These are phyloP conservation scores for Oophaga pumilio DNA, from an alignment of 2,113 vertebrate genomes.

Conservation along the genomic window DNA sequence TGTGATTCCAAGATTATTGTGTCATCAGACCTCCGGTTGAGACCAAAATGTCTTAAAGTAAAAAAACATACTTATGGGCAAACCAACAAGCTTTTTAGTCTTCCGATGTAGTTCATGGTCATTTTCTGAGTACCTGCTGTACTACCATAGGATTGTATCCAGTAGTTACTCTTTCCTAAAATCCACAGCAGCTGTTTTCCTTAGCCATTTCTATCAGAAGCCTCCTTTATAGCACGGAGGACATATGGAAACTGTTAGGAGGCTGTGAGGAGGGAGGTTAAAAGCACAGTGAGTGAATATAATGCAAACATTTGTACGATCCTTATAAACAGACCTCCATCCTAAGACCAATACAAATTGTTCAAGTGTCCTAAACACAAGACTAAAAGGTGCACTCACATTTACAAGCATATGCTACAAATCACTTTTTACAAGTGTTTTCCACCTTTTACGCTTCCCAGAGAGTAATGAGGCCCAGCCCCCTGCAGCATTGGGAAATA, in stretches of 20 bases:
- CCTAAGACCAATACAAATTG: slow-evolving; percentile 52
- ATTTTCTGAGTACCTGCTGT: neutral
- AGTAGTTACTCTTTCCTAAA: neutral
- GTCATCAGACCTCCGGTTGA: neutral
- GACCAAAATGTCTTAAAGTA: neutral
- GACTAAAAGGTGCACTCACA: slow-evolving; percentile 48
- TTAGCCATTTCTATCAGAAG: neutral
- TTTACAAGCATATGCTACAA: slow-evolving; percentile 55
- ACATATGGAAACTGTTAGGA: slow-evolving; percentile 52
- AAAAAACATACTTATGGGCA: neutral
- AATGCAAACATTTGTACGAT: slow-evolving; percentile 57
- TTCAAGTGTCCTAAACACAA: slow-evolving; percentile 47
- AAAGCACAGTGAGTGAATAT: slow-evolving; percentile 51
- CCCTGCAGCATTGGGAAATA: neutral
- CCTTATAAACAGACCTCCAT: slow-evolving; percentile 55
- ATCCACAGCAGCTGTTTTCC: neutral
- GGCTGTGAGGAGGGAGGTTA: slow-evolving; percentile 17
- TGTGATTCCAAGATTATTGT: neutral
- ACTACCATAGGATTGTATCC: neutral
- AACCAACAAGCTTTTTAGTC: neutral
- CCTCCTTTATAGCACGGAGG: slow-evolving; percentile 10
- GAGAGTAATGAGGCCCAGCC: neutral
- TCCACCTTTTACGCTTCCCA: slow-evolving; percentile 19
- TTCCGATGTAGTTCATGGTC: too few species aligned
- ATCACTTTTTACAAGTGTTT: slow-evolving; percentile 51